Conservation (phyloP, 2,113 vertebrate genomes). For the Rhodinocichla rosea region DNA sequence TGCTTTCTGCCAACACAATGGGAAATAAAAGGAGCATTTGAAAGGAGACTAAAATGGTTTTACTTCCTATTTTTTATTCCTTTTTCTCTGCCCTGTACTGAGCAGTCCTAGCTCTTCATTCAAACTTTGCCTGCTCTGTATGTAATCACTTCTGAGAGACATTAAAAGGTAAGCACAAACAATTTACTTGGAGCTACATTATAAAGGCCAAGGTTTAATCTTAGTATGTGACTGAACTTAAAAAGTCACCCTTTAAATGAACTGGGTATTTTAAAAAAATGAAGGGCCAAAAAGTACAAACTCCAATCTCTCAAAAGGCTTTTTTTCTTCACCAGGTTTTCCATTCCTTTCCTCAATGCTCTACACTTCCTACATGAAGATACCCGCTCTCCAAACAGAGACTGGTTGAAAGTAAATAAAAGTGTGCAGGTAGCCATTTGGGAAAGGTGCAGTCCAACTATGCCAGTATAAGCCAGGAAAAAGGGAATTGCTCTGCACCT, state of each 20-base stretch:
- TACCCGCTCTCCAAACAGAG: neutral
- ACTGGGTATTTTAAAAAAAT: neutral
- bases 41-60: constrained; percentile 34
- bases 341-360: neutral
- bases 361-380: neutral
- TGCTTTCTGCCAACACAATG: constrained; percentile 27
- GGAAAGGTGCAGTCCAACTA: neutral
- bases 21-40: constrained; percentile 45
- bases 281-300: neutral
- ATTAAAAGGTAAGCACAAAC: constrained; percentile 20
- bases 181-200: neutral
- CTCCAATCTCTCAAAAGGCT: neutral
- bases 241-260: neutral
- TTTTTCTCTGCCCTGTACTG: neutral
- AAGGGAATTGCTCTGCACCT: neutral
- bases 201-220: neutral
- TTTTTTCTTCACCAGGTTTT: neutral
- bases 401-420: neutral
- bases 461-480: neutral
- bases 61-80: neutral
- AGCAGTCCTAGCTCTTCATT: neutral
- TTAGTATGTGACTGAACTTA: neutral
- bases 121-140: neutral
- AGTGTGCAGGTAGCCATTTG: neutral
- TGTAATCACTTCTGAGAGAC: neutral